Conservation (phyloP, 2,888 invertebrate species). For the Taenaris catops region DNA sequence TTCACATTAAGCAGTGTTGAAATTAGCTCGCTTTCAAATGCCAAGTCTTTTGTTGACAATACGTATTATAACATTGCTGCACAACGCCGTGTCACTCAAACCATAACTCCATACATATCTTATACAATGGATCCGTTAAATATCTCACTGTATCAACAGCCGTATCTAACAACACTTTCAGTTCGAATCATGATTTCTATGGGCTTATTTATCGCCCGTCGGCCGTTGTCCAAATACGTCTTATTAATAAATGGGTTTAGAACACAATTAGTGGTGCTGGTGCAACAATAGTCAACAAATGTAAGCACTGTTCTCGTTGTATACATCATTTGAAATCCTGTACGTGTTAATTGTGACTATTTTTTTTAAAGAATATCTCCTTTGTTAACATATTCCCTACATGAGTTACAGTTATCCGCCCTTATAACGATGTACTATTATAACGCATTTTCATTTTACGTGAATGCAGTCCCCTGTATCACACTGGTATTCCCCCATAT, state of each 20-base stretch:
- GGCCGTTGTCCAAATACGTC: constrained; percentile 66
- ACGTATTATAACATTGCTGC: not conserved
- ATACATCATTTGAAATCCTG: constrained; percentile 13
- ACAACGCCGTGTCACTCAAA: constrained; percentile 9
- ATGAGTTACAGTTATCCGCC: no score
- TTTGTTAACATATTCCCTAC: no score
- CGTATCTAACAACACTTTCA: constrained; percentile 27
- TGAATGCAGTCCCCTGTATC: no score
- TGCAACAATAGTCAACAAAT: constrained; percentile 53
- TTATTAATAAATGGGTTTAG: constrained; percentile 63
- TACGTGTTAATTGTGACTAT: constrained; percentile 7
- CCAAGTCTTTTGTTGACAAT: constrained; percentile 7
- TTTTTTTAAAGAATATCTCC: not conserved
- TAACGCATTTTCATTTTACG: no score
- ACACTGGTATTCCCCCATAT: no score
- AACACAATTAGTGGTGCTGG: constrained; percentile 32
- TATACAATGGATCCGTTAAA: constrained; percentile 26
- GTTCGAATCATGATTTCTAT: constrained; percentile 32
- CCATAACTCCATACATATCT: constrained; percentile 16
- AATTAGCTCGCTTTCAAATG: constrained; percentile 7
- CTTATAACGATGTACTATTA: no score
- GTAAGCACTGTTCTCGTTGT: constrained; percentile 39
- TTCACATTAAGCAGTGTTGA: no score
- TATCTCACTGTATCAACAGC: constrained; percentile 22
- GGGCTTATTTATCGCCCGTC: constrained; percentile 57